phyloP scores from a whole-genome alignment of 2,797 vertebrate species.

The Borostomias antarcticus region DNA sequence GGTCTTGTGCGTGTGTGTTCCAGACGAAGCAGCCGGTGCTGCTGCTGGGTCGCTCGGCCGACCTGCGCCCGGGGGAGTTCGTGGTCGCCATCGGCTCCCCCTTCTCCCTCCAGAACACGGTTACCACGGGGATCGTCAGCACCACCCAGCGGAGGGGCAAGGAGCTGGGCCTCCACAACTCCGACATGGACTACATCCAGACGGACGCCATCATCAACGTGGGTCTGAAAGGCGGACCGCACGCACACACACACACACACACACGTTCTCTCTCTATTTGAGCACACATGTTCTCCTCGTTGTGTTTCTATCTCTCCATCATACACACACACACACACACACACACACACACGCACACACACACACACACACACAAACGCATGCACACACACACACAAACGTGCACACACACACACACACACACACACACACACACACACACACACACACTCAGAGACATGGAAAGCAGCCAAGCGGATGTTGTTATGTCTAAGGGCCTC shows the following conservation, averaged over 20 bases:
- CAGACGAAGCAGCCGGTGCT: slow-evolving; percentile 91
- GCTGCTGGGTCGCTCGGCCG: slow-evolving; percentile 87
- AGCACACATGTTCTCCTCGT: too few relatives aligned
- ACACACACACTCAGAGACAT: not conserved
- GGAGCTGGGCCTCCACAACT: slow-evolving; percentile 92
- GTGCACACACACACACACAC: too few relatives aligned
- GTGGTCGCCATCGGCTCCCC: slow-evolving; percentile 97
- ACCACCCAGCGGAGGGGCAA: slow-evolving; percentile 94
- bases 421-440: not conserved
- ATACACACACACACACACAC: too few relatives aligned
- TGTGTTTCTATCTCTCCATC: too few relatives aligned
- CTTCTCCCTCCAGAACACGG: slow-evolving; percentile 96
- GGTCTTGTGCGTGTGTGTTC: not conserved
- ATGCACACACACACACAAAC: too few relatives aligned
- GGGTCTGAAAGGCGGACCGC: slow-evolving; percentile 28
- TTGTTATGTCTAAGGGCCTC: too few relatives aligned
- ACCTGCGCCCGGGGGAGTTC: slow-evolving; percentile 92
- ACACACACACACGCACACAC: not conserved
- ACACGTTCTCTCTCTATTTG: not conserved
- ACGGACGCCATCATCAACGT: slow-evolving; percentile 98
- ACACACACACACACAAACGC: too few relatives aligned
- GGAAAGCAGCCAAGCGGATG: too few relatives aligned
- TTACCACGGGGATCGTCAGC: slow-evolving; percentile 96
- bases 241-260: not conserved
- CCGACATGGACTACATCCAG: slow-evolving; percentile 98